Evolutionary conservation across 2,797 vertebrate species (phyloP).

Genomic region (Glossophaga mutica): DNA sequence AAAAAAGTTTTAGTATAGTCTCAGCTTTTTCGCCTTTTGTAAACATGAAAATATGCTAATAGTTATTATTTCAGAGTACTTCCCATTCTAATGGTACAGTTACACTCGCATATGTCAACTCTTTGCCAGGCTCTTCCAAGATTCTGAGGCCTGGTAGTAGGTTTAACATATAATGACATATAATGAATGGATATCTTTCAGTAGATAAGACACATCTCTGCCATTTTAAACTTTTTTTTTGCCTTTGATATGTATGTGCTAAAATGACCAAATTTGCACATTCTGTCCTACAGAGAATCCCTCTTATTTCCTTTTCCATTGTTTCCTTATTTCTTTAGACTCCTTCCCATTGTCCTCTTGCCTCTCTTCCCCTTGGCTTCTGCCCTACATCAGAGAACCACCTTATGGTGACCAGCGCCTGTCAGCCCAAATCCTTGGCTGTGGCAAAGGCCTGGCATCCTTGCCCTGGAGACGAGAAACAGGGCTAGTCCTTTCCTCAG

Average conservation of each 20-base stretch:
- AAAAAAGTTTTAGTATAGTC: constrained; percentile 19
- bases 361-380: not conserved
- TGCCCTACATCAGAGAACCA: not conserved
- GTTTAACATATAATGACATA: not conserved
- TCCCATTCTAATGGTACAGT: not conserved
- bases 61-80: not conserved
- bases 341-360: not conserved
- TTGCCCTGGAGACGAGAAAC: not conserved
- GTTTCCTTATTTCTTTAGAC: not conserved
- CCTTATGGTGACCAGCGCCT: not conserved
- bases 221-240: not conserved
- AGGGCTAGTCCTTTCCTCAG: not conserved
- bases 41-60: not conserved
- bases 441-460: not conserved
- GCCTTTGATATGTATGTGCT: not conserved
- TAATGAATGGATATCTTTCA: not conserved
- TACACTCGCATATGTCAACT: not conserved
- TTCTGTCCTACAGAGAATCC: not conserved
- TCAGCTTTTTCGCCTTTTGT: not conserved
- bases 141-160: not conserved
- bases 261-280: not conserved
- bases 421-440: not conserved
- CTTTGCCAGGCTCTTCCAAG: not conserved
- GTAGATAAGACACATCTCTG: not conserved
- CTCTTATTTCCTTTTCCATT: not conserved